Base-by-base conservation (phyloP, 1,140 invertebrate genomes). In the Pteromalus puparum region DNA sequence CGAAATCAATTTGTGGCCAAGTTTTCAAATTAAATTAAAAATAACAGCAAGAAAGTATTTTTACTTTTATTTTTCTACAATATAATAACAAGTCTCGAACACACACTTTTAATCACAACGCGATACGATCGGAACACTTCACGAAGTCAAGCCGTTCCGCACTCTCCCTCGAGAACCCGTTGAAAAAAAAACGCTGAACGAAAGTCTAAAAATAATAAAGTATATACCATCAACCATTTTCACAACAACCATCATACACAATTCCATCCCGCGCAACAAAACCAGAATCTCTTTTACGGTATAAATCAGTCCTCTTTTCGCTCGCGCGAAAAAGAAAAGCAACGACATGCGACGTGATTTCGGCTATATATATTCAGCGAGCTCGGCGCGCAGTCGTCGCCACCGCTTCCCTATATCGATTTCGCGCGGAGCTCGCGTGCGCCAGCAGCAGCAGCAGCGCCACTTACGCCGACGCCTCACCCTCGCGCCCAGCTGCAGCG, bases 371-470 rank as follows among this genome's bases (percentile, higher is more conserved):
- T 4, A 18, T 70, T n/a, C n/a, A 70, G 10, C 24, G 26, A 28
- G 24, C 24, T 12, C 10, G 67, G 67, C 67, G 53, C 67, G 67
- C 12, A 30, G 67, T 18, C 7, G 67, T 61, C 53, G 24, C 65
- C 65, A 2, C 67, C 21, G 42, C 38, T 67, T n/a, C 72, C 30
- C 75, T 28, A 68, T 83, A 83, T 81, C 77, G 77, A 84, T 84
- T 80, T 73, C 28, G 76, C 76, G 24, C 28, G 65, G 18, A 84
- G 84, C 79, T 92, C 89, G 91, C 91, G 91, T 91, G 91, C 87
- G 87, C 18, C 48, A 88, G 87, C 67, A 53, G 87, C 89, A 91
- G 91, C 92, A 53, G 87, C 89, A 91, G 91, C 92, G 91, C 90
- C 90, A 90, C 87, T 87, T 89, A 87, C 30, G 30, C 67, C 65